Conservation (phyloP, 2,888 invertebrate genomes). For the Orgyia antiqua region DNA sequence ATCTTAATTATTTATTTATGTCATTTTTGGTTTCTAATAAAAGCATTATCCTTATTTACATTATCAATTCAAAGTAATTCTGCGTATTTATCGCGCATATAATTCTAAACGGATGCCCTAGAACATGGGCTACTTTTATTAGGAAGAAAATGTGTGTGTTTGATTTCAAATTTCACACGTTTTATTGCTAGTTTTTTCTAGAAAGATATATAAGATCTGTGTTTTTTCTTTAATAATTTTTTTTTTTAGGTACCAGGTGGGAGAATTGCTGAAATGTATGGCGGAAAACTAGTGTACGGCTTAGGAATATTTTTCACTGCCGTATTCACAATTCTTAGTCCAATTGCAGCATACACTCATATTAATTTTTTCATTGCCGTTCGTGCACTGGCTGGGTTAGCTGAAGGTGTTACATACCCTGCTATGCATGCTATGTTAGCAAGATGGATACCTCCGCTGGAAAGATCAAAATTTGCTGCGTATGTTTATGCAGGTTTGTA, state of each 20-base stretch:
- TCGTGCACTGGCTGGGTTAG: constrained; percentile 88
- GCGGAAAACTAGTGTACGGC: constrained; percentile 93
- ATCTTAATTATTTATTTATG: no score
- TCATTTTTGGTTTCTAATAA: no score
- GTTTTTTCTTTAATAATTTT: no score
- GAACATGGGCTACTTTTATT: no score
- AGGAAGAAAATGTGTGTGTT: no score
- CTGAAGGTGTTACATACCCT: constrained; percentile 95
- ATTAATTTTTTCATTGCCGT: constrained; percentile 85
- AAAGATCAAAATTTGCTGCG: constrained; percentile 93
- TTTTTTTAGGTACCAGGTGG: constrained; percentile 83
- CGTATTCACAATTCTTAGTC: constrained; percentile 89
- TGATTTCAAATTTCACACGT: no score
- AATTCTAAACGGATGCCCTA: no score
- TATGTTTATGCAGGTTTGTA: constrained; percentile 87
- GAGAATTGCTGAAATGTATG: constrained; percentile 89
- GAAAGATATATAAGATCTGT: no score
- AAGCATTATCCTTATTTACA: no score
- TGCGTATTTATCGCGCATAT: no score
- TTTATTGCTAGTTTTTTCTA: no score
- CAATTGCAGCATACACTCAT: constrained; percentile 85
- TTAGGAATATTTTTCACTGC: constrained; percentile 89
- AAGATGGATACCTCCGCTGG: constrained; percentile 94
- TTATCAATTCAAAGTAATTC: no score
- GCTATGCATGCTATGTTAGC: constrained; percentile 96